These are phyloP conservation scores for Takifugu bimaculatus DNA, from an alignment of 2,113 vertebrate species.

Conservation along the genomic window DNA sequence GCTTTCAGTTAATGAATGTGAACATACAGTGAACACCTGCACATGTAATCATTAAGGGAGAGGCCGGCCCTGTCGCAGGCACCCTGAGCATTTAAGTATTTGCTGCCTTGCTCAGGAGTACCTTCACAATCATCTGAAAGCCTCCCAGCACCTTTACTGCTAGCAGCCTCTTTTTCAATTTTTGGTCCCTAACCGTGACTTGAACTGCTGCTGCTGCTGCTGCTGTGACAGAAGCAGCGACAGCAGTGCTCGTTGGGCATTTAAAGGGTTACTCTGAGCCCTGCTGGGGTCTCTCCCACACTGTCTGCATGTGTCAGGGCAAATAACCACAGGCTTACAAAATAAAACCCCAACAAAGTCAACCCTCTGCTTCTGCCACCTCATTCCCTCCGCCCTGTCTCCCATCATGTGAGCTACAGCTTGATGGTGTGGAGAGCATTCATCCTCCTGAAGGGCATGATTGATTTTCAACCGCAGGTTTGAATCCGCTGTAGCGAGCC, in stretches of 20 bases:
- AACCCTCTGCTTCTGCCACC: slow-evolving; percentile 2
- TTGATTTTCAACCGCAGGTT: slow-evolving; percentile 61
- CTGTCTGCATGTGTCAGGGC: slow-evolving; percentile 1
- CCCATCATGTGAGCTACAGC: slow-evolving; percentile 10
- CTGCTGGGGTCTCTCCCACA: slow-evolving; percentile 23
- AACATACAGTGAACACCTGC: too few species aligned
- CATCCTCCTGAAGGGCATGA: slow-evolving; percentile 44
- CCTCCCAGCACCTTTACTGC: too few species aligned
- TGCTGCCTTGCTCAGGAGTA: too few species aligned
- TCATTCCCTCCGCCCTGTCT: not conserved
- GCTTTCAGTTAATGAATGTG: too few species aligned
- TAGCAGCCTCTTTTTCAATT: too few species aligned
- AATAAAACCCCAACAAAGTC: slow-evolving; percentile 1
- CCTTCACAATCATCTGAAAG: too few species aligned
- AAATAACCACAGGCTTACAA: slow-evolving; percentile 7
- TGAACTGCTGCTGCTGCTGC: not conserved
- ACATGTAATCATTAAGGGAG: too few species aligned
- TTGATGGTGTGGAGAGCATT: slow-evolving; percentile 16
- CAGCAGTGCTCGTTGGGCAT: slow-evolving; percentile 28
- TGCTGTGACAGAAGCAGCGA: not conserved
- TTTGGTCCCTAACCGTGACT: too few species aligned
- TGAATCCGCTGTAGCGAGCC: slow-evolving; percentile 41
- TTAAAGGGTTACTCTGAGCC: slow-evolving; percentile 40
- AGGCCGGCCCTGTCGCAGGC: too few species aligned
- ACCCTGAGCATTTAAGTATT: too few species aligned